Conservation (phyloP, 23 tunicate species). For the Ciona savignyi region DNA sequence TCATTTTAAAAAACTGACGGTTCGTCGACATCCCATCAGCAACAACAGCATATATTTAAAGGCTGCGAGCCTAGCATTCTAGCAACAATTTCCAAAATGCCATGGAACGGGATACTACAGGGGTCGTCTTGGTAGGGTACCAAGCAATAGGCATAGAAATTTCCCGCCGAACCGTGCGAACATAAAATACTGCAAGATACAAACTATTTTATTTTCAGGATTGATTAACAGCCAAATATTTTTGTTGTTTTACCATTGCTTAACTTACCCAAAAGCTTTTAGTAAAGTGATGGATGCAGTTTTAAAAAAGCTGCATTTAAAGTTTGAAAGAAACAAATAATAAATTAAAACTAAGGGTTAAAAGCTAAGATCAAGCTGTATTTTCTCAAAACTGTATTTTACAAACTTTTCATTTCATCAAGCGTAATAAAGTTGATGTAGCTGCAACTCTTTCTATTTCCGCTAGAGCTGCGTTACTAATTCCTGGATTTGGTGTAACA, state of each 20-base stretch:
- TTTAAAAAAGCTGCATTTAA: too few species aligned
- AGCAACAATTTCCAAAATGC: not conserved
- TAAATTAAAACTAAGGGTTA: too few species aligned
- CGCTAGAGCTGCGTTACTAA: slow-evolving; percentile 3
- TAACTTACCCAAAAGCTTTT: slow-evolving; percentile 14
- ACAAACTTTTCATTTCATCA: slow-evolving; percentile 38
- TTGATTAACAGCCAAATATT: not conserved
- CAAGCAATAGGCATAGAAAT: slow-evolving; percentile 13
- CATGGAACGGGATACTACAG: not conserved
- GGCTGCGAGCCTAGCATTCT: not conserved
- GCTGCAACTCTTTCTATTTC: slow-evolving; percentile 10
- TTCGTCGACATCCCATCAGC: not conserved
- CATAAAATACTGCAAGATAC: slow-evolving; percentile 11
- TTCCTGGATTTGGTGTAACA: slow-evolving; percentile 23
- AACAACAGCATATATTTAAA: slow-evolving; percentile 2
- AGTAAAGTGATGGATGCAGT: too few species aligned
- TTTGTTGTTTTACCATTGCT: not conserved
- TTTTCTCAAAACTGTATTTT: not conserved
- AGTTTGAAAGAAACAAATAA: too few species aligned
- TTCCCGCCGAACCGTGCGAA: not conserved
- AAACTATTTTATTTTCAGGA: not conserved
- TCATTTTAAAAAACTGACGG: not conserved
- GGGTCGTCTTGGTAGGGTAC: slow-evolving; percentile 20
- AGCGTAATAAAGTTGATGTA: not conserved
- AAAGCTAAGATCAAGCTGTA: not conserved